A percentile compares a stretch with the other conserved stretches of the same genome.
These are phyloP conservation scores for Ictalurus furcatus DNA, from an alignment of 2,113 vertebrate genomes.

Conservation along the genomic window DNA sequence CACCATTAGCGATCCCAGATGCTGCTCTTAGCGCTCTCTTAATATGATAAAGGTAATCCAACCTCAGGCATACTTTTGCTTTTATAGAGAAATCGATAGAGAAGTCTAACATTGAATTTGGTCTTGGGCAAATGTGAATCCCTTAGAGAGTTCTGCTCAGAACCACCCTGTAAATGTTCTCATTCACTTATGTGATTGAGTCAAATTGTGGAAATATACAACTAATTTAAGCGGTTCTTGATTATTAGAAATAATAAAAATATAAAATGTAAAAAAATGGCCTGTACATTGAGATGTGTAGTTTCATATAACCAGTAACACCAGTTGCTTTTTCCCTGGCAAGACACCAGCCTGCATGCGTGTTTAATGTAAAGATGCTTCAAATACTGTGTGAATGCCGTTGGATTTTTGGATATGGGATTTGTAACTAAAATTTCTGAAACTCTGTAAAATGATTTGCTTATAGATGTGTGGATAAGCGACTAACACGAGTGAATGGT, in stretches of 20 bases:
- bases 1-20: constrained; percentile 52
- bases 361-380: neutral
- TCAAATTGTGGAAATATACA: constrained; percentile 14
- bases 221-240: neutral
- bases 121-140: constrained; percentile 50
- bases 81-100: constrained; percentile 57
- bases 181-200: constrained; percentile 31
- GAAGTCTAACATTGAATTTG: constrained; percentile 52
- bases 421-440: neutral
- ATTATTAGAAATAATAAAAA: neutral
- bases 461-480: neutral
- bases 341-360: neutral
- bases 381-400: neutral
- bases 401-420: neutral
- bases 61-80: constrained; percentile 47
- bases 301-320: neutral
- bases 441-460: neutral
- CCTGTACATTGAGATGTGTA: neutral
- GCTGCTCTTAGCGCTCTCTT: constrained; percentile 51
- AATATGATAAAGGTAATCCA: constrained; percentile 54
- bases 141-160: constrained; percentile 30
- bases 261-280: no score
- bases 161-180: constrained; percentile 28
- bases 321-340: neutral
- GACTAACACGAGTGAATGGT: neutral